These are phyloP conservation scores for Pseudomyrmex gracilis DNA, from an alignment of 1,140 invertebrate species.

Conservation along the genomic window DNA sequence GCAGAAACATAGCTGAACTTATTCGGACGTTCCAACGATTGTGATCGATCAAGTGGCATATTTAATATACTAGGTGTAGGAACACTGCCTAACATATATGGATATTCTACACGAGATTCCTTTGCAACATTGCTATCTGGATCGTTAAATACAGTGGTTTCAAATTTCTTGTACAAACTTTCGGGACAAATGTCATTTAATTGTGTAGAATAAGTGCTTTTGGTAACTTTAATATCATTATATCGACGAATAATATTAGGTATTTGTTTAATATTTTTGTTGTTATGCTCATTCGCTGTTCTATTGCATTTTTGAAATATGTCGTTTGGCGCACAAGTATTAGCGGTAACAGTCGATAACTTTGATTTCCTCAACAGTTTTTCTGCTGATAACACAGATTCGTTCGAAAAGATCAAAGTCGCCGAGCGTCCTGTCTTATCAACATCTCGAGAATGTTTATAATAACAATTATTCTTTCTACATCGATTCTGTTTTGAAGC, in stretches of 20 bases:
- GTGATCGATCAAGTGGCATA: not conserved
- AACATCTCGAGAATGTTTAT: not conserved
- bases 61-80: slow-evolving; percentile 1
- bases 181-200: not conserved
- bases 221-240: not conserved
- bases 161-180: too few species aligned
- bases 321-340: not conserved
- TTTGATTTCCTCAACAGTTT: not conserved
- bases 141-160: too few species aligned
- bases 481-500: not conserved
- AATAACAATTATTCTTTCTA: not conserved
- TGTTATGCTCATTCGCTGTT: not conserved
- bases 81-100: slow-evolving; percentile 2
- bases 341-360: not conserved
- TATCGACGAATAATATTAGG: slow-evolving; percentile 7
- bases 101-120: not conserved
- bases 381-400: not conserved
- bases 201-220: not conserved
- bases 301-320: not conserved
- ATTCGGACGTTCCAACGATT: not conserved
- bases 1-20: too few species aligned
- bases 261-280: slow-evolving; percentile 23
- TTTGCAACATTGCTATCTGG: not conserved
- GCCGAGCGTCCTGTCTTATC: not conserved
- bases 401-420: not conserved